phyloP scores from a whole-genome alignment of 2,888 invertebrate genomes.

The Callyntrura sp. region DNA sequence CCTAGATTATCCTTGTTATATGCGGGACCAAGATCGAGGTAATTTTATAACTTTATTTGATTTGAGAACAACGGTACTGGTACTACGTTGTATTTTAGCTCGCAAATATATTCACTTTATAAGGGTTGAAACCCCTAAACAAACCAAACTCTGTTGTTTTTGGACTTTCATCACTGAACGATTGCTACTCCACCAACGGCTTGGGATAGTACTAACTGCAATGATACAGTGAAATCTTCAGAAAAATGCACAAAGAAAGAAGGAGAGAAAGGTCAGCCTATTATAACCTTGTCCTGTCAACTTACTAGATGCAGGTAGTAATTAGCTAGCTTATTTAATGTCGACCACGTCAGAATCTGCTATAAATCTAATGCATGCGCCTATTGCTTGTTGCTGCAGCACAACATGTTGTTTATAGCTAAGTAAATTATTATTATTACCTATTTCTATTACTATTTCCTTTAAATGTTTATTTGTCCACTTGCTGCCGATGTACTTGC shows the following conservation, averaged over 20 bases:
- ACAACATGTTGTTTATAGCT: not conserved
- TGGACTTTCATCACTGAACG: too few relatives aligned
- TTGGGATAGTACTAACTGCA: too few relatives aligned
- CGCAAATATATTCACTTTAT: too few relatives aligned
- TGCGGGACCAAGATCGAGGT: constrained; percentile 39
- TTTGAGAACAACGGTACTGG: not conserved
- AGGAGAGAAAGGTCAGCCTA: constrained; percentile 62
- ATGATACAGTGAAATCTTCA: too few relatives aligned
- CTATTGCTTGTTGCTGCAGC: not conserved
- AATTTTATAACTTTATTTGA: constrained; percentile 67
- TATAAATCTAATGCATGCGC: constrained; percentile 42
- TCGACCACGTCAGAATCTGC: constrained; percentile 40
- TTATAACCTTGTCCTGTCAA: constrained; percentile 47
- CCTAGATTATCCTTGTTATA: too few relatives aligned
- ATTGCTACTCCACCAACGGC: too few relatives aligned
- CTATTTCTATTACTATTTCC: too few relatives aligned
- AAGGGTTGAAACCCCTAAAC: too few relatives aligned
- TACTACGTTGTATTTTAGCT: not conserved
- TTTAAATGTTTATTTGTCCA: constrained; percentile 38
- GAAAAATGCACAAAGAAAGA: not conserved
- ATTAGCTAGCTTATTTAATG: constrained; percentile 77
- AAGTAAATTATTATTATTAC: constrained; percentile 50
- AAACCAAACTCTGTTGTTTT: too few relatives aligned
- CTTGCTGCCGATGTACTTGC: not conserved
- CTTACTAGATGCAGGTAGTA: constrained; percentile 71